These are phyloP conservation scores for Gallinago stenura DNA, from an alignment of 2,797 vertebrate genomes.

Conservation along the genomic window DNA sequence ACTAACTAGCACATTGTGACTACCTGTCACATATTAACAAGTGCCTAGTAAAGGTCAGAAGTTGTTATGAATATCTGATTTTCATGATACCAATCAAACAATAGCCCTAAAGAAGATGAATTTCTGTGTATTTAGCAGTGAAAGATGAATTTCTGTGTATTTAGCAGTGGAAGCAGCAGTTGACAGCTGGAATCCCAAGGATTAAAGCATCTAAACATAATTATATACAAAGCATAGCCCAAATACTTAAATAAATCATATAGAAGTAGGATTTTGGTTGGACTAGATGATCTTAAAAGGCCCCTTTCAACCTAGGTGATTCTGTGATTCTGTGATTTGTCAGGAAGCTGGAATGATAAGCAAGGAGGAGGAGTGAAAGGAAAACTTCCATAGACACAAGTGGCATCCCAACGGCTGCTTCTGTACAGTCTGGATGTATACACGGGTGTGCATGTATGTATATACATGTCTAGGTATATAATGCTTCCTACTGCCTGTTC, in stretches of 20 bases:
- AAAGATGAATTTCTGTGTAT: background rate
- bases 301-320: no score
- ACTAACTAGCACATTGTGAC: background rate
- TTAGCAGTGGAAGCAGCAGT: background rate
- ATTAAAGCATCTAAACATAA: background rate
- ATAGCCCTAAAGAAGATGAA: background rate
- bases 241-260: background rate
- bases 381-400: background rate
- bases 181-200: background rate
- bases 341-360: background rate
- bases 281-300: no score
- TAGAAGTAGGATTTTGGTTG: background rate
- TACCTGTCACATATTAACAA: background rate
- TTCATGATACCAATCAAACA: background rate
- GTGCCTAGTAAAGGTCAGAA: background rate
- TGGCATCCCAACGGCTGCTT: background rate
- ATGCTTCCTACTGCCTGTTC: background rate
- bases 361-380: background rate
- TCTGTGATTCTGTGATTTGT: background rate
- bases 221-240: background rate
- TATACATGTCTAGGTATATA: background rate
- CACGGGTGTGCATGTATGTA: accelerated
- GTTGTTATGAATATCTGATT: background rate
- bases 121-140: background rate
- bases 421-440: background rate